Percentiles rank a stretch among this genome's conserved stretches.
These are phyloP conservation scores for Thereuonema tuberculata DNA, from an alignment of 1,140 invertebrate species.

Conservation along the genomic window DNA sequence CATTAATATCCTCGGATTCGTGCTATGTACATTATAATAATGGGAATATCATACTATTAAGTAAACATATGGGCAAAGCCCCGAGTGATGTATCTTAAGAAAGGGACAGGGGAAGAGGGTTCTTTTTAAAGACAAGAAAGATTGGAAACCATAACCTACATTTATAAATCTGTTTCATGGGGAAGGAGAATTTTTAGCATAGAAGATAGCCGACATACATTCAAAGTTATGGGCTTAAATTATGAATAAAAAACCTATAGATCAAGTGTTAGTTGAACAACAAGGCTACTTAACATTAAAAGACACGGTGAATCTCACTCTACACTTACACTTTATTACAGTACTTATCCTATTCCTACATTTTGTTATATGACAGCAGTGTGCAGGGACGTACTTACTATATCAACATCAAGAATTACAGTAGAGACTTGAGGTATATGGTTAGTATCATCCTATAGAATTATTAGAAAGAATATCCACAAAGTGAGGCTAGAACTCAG, in stretches of 20 bases:
- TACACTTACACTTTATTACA: constrained; percentile 7
- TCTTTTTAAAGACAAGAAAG: no score
- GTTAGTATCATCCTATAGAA: neutral
- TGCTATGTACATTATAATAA: no score
- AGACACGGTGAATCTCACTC: neutral
- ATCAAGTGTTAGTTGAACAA: neutral
- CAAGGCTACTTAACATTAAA: neutral
- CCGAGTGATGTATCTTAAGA: no score
- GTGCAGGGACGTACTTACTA: neutral
- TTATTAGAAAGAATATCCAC: neutral
- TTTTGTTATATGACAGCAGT: neutral
- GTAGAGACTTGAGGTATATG: constrained; percentile 2
- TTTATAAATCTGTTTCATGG: no score
- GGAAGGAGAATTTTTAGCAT: no score
- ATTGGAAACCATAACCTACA: no score
- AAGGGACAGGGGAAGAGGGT: no score
- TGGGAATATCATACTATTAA: no score
- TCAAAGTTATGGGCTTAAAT: neutral
- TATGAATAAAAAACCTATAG: neutral
- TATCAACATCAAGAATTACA: constrained; percentile 4
- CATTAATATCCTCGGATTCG: no score
- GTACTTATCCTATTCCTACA: neutral
- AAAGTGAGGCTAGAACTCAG: neutral
- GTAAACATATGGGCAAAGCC: no score
- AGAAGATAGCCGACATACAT: constrained; percentile 3